Base-by-base conservation (phyloP, 64 coral and sea anemone species). In the Anthopleura sola region DNA sequence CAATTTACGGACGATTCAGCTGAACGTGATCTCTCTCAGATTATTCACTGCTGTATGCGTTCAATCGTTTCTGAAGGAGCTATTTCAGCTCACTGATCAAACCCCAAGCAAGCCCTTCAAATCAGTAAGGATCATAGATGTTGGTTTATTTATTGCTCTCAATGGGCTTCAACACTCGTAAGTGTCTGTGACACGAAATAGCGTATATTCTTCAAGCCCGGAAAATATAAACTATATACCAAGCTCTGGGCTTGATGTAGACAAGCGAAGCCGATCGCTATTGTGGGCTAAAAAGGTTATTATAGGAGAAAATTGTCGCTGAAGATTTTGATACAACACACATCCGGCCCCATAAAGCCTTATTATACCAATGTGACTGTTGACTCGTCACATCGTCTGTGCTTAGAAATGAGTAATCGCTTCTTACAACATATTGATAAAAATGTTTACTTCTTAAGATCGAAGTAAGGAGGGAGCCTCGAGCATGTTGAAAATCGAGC, bases 161-260 rank as follows among this genome's bases (percentile, higher is more conserved):
- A 77, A 86, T 91, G 56, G 86, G 83, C 83, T 60, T 77, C 89
- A 86, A 80, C 89, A 91, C 81, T 79, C 55, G 15, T 64, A 53
- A 36, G 83, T 91, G 85, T 86, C 83, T 83, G 78, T 91, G 55
- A 91, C 83, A 90, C 49, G 58, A 91, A 46, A 40, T 23, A 17
- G 15, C 21, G 76, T 48, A 79, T 47, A 21, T 79, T 48, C 38
- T 79, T 79, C 17, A 23, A 79, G 76, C 76, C 37, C 20, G 18
- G 37, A 37, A 37, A 32, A 29, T 71, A 20, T 53, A 34, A 5
- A 71, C 58, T 20, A 62, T 62, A 53, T 53, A 8, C 23, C 11
- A 28, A 71, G 34, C 11, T 3, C 66, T 34, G 3, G 12, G 12
- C 66, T 15, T 34, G 29, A 33, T 71, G 66, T 71, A 29, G 66